phyloP scores from a whole-genome alignment of 2,888 invertebrate genomes.

The Hesperia comma region DNA sequence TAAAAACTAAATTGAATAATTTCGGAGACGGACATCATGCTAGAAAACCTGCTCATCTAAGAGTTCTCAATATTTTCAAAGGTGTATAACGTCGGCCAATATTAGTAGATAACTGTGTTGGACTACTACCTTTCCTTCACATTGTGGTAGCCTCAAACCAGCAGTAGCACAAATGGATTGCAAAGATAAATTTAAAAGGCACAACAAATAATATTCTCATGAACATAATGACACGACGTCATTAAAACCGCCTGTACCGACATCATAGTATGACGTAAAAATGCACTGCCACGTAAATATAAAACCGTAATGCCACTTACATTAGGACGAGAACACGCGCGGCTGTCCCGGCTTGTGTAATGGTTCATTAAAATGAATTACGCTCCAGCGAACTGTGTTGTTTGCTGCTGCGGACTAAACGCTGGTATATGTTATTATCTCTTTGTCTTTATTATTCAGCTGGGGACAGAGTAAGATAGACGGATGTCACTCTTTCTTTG shows the following conservation, averaged over 20 bases:
- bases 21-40: too few species aligned
- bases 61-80: too few species aligned
- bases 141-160: too few species aligned
- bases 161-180: too few species aligned
- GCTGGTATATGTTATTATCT: conserved; percentile 5
- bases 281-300: conserved; percentile 13
- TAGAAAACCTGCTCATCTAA: too few species aligned
- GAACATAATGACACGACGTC: conserved; percentile 3
- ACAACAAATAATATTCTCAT: not conserved
- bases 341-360: conserved; percentile 39
- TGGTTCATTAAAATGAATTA: conserved; percentile 45
- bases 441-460: conserved; percentile 11
- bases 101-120: too few species aligned
- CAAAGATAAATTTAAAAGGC: not conserved
- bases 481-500: too few species aligned
- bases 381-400: conserved; percentile 28
- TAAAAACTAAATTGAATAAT: too few species aligned
- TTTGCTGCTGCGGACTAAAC: conserved; percentile 17
- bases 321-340: conserved; percentile 17
- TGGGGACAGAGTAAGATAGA: too few species aligned
- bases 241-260: conserved; percentile 10
- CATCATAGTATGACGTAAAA: conserved; percentile 10
- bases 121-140: too few species aligned
- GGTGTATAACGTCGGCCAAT: too few species aligned
- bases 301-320: conserved; percentile 25